Base-by-base conservation (phyloP, 2,113 vertebrate species). In the Thunnus thynnus region DNA sequence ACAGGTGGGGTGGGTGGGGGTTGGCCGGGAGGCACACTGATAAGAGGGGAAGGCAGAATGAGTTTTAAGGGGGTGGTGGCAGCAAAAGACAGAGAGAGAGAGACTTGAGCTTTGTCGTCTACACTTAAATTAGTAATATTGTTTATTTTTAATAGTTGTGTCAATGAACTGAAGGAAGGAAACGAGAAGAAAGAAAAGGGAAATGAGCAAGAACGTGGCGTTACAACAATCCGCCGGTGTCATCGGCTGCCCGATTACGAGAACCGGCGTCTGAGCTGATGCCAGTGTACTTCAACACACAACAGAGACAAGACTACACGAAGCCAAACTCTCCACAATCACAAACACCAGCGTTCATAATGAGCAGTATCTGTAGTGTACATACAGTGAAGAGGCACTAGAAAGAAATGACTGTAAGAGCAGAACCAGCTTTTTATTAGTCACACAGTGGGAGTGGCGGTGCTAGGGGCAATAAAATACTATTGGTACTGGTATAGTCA, bases 1-100 rank as follows among this genome's bases (percentile, higher is more conserved):
- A 73, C 88, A 92, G 91, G 93, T 89, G 86, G 89, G 83, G 86
- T 64, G 75, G 89, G 86, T 67, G 89, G 78, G 88, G 85, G 91
- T 77, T 82, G 82, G 73, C 55, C 18, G 55, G 82, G 81, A 81
- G 44, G 47, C 77, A 80, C 51, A 66, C 86, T 91, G 92, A 93
- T 93, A 93, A 89, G 79, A 82, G 44, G 60, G 78, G 64, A 72
- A 61, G 85, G 70, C 71, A 72, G 76, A 48, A 74, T 52, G 72
- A 73, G 50, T 75, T 88, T 82, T 72, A 48, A 56, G 73, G 74
- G 68, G 82, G 82, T 46, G 78, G 76, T 73, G 58, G 74, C 71
- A 57, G 76, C 17, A 13, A 67, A 22, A 64, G 65, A 48, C 6
- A 36, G 5, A 50, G 27, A 44, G 67, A 50, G 27, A 44, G 67